A percentile compares a stretch with the other conserved stretches of the same genome.
These are phyloP conservation scores for Acarapis woodi DNA, from an alignment of 1,140 invertebrate species.

Conservation along the genomic window DNA sequence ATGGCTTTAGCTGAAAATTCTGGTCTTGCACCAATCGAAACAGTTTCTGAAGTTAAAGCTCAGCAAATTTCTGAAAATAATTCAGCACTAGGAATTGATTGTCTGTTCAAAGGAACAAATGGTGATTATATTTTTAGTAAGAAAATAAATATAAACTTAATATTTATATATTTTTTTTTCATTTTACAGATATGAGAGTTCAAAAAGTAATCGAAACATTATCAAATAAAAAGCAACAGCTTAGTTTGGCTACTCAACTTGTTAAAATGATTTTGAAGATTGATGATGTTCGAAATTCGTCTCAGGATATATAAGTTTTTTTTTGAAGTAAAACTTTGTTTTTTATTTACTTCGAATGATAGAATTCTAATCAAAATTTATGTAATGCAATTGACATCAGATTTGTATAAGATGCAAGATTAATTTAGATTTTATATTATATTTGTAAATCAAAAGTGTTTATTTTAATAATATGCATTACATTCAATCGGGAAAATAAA, in stretches of 20 bases:
- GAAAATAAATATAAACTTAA: not conserved
- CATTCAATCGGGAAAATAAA: no score
- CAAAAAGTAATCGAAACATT: slow-evolving; percentile 92
- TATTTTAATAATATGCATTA: no score
- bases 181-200: slow-evolving; percentile 59
- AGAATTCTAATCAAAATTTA: no score
- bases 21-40: slow-evolving; percentile 67
- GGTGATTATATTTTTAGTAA: slow-evolving; percentile 20
- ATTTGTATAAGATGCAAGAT: no score
- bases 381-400: no score
- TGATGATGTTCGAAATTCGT: slow-evolving; percentile 85
- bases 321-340: no score
- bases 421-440: no score
- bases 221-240: slow-evolving; percentile 88
- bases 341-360: no score
- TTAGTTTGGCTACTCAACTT: slow-evolving; percentile 76
- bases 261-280: slow-evolving; percentile 99
- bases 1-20: slow-evolving; percentile 88
- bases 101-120: slow-evolving; percentile 49
- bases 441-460: no score
- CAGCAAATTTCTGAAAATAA: slow-evolving; percentile 58
- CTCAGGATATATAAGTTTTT: no score
- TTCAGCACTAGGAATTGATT: slow-evolving; percentile 71
- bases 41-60: slow-evolving; percentile 69
- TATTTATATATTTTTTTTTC: slow-evolving; percentile 13